Conservation (phyloP, 2,888 invertebrate genomes). For the Cryptocheilus praepositus region DNA sequence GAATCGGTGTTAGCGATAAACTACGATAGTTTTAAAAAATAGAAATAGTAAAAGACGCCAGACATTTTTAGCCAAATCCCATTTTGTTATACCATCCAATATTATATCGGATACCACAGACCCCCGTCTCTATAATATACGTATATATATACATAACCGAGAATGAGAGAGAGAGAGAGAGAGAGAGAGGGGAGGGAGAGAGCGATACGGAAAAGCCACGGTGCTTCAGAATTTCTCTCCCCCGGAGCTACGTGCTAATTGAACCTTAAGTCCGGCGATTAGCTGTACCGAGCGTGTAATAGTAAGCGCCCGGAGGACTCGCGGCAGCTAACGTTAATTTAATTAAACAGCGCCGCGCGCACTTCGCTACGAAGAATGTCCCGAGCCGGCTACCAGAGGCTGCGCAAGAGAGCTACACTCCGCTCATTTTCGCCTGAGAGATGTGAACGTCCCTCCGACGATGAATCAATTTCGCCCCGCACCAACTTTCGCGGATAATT, state of each 20-base stretch:
- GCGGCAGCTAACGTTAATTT: conserved; percentile 59
- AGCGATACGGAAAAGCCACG: conserved; percentile 4
- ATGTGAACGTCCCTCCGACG: background rate
- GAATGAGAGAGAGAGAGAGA: background rate
- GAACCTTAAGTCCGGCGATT: conserved; percentile 56
- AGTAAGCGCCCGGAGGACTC: conserved; percentile 51
- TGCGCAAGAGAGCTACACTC: background rate
- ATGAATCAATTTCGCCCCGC: conserved; percentile 3
- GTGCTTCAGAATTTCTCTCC: conserved; percentile 5
- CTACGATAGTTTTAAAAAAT: too few species aligned
- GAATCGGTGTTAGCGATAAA: too few species aligned
- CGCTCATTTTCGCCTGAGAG: conserved; percentile 3
- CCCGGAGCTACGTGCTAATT: conserved; percentile 46
- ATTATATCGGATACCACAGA: too few species aligned
- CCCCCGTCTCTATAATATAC: too few species aligned
- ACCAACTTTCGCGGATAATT: too few species aligned
- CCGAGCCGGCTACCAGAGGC: conserved; percentile 15
- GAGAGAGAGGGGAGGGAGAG: conserved; percentile 5
- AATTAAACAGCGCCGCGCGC: conserved; percentile 55
- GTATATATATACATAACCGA: too few species aligned
- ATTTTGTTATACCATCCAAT: too few species aligned
- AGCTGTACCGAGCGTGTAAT: conserved; percentile 58
- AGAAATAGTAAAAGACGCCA: too few species aligned
- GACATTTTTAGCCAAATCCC: too few species aligned
- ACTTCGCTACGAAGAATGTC: conserved; percentile 45